phyloP scores from a whole-genome alignment of 2,888 invertebrate species.

The Cactoblastis cactorum region DNA sequence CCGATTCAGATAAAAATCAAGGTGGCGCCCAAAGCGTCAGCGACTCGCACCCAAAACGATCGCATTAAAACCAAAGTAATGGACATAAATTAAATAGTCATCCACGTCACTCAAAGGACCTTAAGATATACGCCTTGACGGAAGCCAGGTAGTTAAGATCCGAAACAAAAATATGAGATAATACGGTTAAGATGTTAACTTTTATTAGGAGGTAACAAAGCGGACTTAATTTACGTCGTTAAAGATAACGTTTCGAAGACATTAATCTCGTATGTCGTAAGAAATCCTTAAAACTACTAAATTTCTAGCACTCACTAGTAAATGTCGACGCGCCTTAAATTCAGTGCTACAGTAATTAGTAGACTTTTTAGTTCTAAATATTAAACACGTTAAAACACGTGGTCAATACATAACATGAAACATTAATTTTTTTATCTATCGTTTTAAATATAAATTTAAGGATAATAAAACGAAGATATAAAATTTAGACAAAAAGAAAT shows the following conservation, averaged over 20 bases:
- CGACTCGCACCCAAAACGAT: constrained; percentile 66
- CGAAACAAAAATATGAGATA: constrained; percentile 73
- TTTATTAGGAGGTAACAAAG: constrained; percentile 73
- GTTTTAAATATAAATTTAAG: too few relatives aligned
- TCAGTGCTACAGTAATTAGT: too few relatives aligned
- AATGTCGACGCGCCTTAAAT: too few relatives aligned
- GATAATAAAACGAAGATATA: too few relatives aligned
- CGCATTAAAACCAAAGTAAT: constrained; percentile 68
- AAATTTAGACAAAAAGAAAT: too few relatives aligned
- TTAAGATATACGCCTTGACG: constrained; percentile 59
- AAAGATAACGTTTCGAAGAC: constrained; percentile 34
- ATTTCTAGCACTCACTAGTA: constrained; percentile 25
- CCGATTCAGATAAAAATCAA: constrained; percentile 61
- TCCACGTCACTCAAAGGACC: constrained; percentile 71
- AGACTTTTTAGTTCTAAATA: too few relatives aligned
- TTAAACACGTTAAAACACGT: too few relatives aligned
- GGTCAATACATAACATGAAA: too few relatives aligned
- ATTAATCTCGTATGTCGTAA: constrained; percentile 21
- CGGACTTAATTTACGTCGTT: constrained; percentile 69
- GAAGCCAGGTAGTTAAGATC: constrained; percentile 78
- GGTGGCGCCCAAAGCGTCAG: constrained; percentile 71
- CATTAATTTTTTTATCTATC: too few relatives aligned
- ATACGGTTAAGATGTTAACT: constrained; percentile 71
- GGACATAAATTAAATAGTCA: constrained; percentile 75
- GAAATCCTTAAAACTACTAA: constrained; percentile 13